Evolutionary conservation across 2,797 vertebrate genomes (phyloP), one percentile per base, ranked within the genome.

Genomic region (Sebastes baramenuke): DNA sequence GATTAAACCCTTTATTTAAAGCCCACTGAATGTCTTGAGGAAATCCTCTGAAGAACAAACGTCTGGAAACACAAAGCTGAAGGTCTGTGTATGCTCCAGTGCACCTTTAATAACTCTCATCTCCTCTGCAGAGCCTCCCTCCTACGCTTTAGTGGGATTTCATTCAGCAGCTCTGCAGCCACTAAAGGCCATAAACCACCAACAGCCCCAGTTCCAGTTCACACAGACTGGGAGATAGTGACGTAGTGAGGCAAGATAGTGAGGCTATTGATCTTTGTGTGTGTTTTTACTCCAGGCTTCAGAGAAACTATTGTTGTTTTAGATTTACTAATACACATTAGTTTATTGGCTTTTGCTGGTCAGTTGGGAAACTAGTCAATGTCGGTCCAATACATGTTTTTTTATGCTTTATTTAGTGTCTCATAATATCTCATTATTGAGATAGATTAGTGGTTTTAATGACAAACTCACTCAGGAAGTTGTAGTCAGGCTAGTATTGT

Each of bases 101-200:
- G 68, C 62, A 55, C 62, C 73, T 77, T 72, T 72, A 80, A 42
- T 89, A 81, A 82, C 11, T 72, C 72, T 84, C 59, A 87, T 79
- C 77, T 80, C 32, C 18, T 18, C 42, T n/a, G 49, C 18, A 52
- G 49, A 52, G 18, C 49, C 79, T 80, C 34, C 18, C 20, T 64
- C 13, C 61, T 14, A 6, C 8, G 20, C 61, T 64, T 38, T 38
- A 14, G 42, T 46, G 42, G 16, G 22, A 24, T 69, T 67, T 79
- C 62, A 65, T 69, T 76, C 18, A 67, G 69, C 80, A 46, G 64
- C 73, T 73, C 56, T 54, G 71, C 68, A 61, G 54, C 42, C 32
- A 34, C 56, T 61, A 14, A 70, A 55, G 30, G 11, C 67, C 42
- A 20, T 77, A 78, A 82, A 84, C 59, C 71, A 73, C 20, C 36